Base-by-base conservation (phyloP, 2,113 vertebrate genomes). In the Eurystomus gularis region DNA sequence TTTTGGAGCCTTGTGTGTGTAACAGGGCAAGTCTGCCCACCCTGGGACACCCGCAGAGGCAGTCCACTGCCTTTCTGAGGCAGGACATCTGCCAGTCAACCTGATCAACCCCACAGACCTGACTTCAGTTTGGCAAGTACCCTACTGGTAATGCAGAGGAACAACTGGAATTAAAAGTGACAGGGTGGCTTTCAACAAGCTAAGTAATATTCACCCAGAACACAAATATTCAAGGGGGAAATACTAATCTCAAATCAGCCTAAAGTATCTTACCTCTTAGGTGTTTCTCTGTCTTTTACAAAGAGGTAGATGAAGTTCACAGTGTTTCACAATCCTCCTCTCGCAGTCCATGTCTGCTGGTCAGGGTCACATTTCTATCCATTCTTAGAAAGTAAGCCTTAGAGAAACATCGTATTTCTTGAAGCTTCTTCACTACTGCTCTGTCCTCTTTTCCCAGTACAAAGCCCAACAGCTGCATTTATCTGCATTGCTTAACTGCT, bases 11-110 rank as follows among this genome's bases (percentile, higher is more conserved):
- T 16, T 73, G 31, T 7, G 6, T 68, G 8, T 23, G 31, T 25
- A 40, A 39, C 23, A 55, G 28, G 12, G 29, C 16, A 39, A 0
- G 0, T 10, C 7, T 52, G 73, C 13, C 7, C n/a, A 15, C n/a
- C 14, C 23, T 26, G 31, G 20, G 51, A 37, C 40, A 35, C 20
- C 21, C 8, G 1, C 29, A 91, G 52, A 88, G 51, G n/a, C 24
- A 40, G 62, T 13, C 26, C 39, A 26, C 44, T 60, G 26, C n/a
- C 61, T 37, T 46, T 70, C 25, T 48, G 70, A 65, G 25, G 39
- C 64, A 46, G 49, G 7, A 49, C 12, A 52, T 37, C 20, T 80
- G 21, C 26, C 35, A 21, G 13, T 8, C 51, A 31, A 28, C 25
- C 11, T 7, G 7, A 80, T 10, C 52, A 62, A 18, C 2, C 4